Percentiles rank a stretch among this genome's conserved stretches.
Conservation (phyloP, 2,888 invertebrate genomes). For the Erynnis tages region DNA sequence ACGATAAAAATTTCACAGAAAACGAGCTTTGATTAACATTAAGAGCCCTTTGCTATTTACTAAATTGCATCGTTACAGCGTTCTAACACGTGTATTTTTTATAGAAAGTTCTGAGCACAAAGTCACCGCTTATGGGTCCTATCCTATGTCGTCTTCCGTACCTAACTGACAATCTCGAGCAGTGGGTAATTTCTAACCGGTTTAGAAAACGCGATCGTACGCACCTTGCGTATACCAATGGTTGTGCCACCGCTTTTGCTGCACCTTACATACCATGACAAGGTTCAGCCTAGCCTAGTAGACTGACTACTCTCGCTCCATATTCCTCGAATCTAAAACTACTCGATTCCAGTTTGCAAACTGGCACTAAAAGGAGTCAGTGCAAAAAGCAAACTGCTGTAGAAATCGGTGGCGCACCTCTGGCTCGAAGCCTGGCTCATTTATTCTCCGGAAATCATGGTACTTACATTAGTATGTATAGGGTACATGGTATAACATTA, state of each 20-base stretch:
- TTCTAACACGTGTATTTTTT: constrained; percentile 14
- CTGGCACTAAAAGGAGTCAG: constrained; percentile 13
- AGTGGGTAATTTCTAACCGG: constrained; percentile 81
- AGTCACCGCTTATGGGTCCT: constrained; percentile 60
- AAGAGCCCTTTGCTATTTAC: constrained; percentile 1
- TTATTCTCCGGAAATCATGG: neutral
- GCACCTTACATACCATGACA: constrained; percentile 25
- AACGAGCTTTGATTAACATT: neutral
- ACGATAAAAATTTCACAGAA: no score
- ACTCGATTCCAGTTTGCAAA: constrained; percentile 24
- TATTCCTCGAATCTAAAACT: constrained; percentile 20
- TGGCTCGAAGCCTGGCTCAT: neutral
- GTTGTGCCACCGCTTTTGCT: constrained; percentile 23
- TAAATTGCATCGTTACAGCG: constrained; percentile 10
- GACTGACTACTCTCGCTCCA: constrained; percentile 26
- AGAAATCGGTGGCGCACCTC: constrained; percentile 21
- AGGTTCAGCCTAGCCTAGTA: constrained; percentile 18
- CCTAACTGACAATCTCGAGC: constrained; percentile 71
- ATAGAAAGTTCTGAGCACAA: constrained; percentile 56
- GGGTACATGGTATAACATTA: no score
- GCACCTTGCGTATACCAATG: constrained; percentile 38
- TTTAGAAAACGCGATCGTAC: constrained; percentile 73
- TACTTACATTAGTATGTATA: no score
- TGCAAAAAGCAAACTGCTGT: constrained; percentile 7
- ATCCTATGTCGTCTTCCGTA: constrained; percentile 76